phyloP scores from a whole-genome alignment of 2,113 vertebrate species.

The Salvelinus fontinalis region DNA sequence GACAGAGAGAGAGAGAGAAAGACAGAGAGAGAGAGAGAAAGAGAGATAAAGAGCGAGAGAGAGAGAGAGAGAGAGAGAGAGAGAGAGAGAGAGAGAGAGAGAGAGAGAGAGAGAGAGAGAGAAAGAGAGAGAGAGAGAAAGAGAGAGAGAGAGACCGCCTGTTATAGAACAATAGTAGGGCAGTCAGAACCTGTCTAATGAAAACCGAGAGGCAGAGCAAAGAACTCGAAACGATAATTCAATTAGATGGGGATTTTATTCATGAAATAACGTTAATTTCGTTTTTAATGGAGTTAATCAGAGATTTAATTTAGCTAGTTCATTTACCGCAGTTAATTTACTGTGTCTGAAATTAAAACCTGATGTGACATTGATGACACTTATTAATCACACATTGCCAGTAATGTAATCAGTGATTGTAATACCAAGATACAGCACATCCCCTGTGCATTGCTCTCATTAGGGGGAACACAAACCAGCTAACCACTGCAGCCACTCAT shows the following conservation, averaged over 20 bases:
- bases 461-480: background rate
- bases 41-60: no score
- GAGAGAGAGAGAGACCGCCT: constrained; percentile 10
- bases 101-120: no score
- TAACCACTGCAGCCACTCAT: background rate
- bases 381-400: background rate
- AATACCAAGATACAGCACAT: background rate
- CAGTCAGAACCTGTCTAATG: background rate
- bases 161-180: no score
- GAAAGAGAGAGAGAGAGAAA: no score
- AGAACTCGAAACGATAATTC: constrained; percentile 53
- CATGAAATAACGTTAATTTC: constrained; percentile 49
- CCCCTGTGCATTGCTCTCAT: background rate
- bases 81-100: no score
- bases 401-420: background rate
- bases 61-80: no score
- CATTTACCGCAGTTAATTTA: constrained; percentile 34
- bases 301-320: constrained; percentile 35
- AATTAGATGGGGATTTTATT: constrained; percentile 51
- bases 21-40: no score
- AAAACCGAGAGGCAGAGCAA: constrained; percentile 32
- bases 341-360: constrained; percentile 11
- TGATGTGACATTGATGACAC: background rate
- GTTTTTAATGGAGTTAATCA: constrained; percentile 52
- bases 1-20: no score